Percentiles rank a stretch among this genome's conserved stretches.
Evolutionary conservation across 1,140 invertebrate genomes (phyloP).

Genomic region (Pachyrhynchus sulphureomaculatus): DNA sequence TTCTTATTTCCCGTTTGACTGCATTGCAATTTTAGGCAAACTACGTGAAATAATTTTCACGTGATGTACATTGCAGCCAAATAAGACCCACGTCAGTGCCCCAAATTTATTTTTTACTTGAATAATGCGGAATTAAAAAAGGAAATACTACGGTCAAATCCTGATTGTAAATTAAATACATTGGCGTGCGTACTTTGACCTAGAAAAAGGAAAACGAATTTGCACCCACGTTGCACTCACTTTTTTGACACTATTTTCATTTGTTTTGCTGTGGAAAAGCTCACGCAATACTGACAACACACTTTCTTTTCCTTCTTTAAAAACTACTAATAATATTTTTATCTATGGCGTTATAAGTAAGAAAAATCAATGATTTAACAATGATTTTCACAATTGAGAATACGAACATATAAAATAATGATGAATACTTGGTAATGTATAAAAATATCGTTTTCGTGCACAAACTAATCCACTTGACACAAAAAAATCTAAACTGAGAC

Average conservation of each 20-base stretch:
- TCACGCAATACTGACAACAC: neutral
- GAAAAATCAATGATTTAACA: no score
- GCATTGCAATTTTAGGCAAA: neutral
- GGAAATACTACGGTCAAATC: no score
- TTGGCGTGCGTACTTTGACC: slow-evolving; percentile 2
- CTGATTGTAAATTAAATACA: neutral
- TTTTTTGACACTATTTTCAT: neutral
- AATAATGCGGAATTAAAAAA: neutral
- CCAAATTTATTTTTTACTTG: neutral
- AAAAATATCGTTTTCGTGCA: neutral
- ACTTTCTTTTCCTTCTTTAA: no score
- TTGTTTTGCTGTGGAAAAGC: neutral
- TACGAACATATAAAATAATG: no score
- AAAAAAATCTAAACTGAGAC: neutral
- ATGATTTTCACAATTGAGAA: no score
- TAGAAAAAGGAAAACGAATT: neutral
- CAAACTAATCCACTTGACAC: neutral
- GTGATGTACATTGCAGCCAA: neutral
- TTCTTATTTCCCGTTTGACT: neutral
- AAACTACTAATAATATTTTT: no score
- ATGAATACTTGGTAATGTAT: no score
- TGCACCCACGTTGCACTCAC: neutral
- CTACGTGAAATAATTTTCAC: no score
- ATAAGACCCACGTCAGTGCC: neutral
- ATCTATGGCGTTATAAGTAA: no score